Evolutionary conservation across 1,140 invertebrate species (phyloP), one percentile per base, ranked within the genome.

Genomic region (Phortica variegata): DNA sequence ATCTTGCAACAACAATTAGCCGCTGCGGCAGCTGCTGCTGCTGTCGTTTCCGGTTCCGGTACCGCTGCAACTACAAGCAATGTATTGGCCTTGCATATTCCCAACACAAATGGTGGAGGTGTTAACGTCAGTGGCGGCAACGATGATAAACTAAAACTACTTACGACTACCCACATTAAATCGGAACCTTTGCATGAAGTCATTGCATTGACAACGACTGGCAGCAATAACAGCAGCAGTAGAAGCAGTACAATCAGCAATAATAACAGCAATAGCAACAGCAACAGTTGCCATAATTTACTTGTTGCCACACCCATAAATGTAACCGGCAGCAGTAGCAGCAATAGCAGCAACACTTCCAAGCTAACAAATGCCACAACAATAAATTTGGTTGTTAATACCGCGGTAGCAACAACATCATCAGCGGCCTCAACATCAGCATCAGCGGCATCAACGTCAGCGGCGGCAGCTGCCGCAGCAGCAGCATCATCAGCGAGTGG

Each of bases 151-250:
- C 47, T 61, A 46, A 73, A 62, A 54, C 56, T 63, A 52, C 55
- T 63, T 46, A 58, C 60, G 46, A 70, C 56, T 61, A 61, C 62
- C 58, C 47, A 37, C 5, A 74, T 72, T 48, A 75, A 75, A 70
- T 49, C 52, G 7, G 72, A 75, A 54, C 72, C 68, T 39, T 60
- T 75, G 58, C 65, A 65, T 44, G 68, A 75, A 54, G 50, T 66
- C 41, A 59, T 61, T 44, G 51, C 65, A 31, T 55, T 61, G 46
- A 50, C 56, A 48, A 53, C 53, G 36, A 39, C 42, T 29, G 26
- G 47, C 46, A 20, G 41, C 37, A 43, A 31, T 32, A 23, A 37
- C 40, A 17, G 33, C 43, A 48, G 33, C 54, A 31, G 18, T 43
- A 29, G 23, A 20, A 46, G 26, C 16, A 44, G 39, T 41, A 43